Base-by-base conservation (phyloP, 2,888 invertebrate genomes). In the Platynereis dumerilii region DNA sequence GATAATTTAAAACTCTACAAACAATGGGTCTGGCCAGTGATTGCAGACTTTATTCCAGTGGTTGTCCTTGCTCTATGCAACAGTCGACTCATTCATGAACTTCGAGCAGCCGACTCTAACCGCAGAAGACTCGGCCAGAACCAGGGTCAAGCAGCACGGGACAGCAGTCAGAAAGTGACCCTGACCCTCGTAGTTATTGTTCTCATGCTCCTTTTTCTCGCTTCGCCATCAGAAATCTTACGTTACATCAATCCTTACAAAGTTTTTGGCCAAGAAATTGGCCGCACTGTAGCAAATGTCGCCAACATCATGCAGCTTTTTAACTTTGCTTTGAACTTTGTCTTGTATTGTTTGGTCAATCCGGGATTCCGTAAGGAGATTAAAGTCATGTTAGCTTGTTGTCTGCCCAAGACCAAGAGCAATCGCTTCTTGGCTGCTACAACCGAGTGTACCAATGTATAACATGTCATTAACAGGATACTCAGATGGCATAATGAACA, bases 261-360 rank as follows among this genome's bases (percentile, higher is more conserved):
- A 27, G 28, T 52, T 22, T 66, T 66, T 66, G 69, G 69, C 1
- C 44, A 52, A 27, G 39, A 34, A 2, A 34, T 56, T 3, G 69
- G 69, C 7, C 26, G 42, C 44, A 28, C 60, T 17, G 60, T 69
- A 1, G 64, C 69, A 12, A 29, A n/a, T 12, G 66, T 69, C 17
- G 48, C 64, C 26, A 69, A 69, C 55, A 57, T 67, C 29, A 54
- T 69, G 27, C 69, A 69, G 56, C 44, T 64, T 12, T 34, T 48
- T 72, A 91, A 91, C 83, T 91, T 91, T 82, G 91, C 91, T 48
- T 53, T 91, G 69, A 91, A 91, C 39, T 91, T 91, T 85, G 90
- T 91, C 82, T 90, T 91, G 67, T 91, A 91, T 84, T 91, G 90
- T 80, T 86, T 91, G 63, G 91, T 91, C 81, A 91, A 91, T 69